phyloP scores from a whole-genome alignment of 2,113 vertebrate species.

The Dicaeum eximium region DNA sequence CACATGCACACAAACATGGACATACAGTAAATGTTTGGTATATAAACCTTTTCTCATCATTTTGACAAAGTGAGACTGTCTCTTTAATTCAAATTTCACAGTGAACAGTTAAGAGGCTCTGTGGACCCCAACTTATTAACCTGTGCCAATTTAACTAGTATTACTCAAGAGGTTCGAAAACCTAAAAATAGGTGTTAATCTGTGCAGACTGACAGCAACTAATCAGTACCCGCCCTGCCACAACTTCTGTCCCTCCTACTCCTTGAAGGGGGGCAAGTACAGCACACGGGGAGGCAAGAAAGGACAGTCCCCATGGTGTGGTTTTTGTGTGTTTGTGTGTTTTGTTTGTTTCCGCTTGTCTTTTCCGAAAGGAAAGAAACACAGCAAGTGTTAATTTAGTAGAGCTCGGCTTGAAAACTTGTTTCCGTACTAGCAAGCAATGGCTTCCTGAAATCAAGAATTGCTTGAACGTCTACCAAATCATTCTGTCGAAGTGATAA shows the following conservation, averaged over 20 bases:
- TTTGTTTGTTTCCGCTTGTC: neutral
- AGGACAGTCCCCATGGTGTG: neutral
- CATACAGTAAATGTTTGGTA: neutral
- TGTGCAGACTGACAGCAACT: slow-evolving; percentile 27
- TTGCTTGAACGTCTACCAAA: neutral
- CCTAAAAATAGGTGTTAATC: slow-evolving; percentile 52
- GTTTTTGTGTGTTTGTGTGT: neutral
- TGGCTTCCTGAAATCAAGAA: neutral
- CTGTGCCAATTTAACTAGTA: slow-evolving; percentile 51
- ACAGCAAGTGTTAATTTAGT: neutral
- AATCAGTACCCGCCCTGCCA: slow-evolving; percentile 24
- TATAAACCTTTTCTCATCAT: neutral
- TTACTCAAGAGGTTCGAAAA: slow-evolving; percentile 58
- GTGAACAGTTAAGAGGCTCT: slow-evolving; percentile 34
- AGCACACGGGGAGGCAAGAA: neutral
- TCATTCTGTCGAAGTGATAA: neutral
- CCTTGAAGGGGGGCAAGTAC: neutral
- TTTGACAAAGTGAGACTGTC: slow-evolving; percentile 6
- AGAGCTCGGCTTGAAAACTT: slow-evolving; percentile 9
- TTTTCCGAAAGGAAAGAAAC: neutral
- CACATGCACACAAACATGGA: neutral
- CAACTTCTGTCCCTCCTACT: slow-evolving; percentile 26
- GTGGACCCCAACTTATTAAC: slow-evolving; percentile 51
- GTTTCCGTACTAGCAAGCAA: neutral
- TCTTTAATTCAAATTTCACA: slow-evolving; percentile 56